A percentile compares a stretch with the other conserved stretches of the same genome.
Conservation (phyloP, 2,797 vertebrate genomes). For the Pseudochirops corinnae region DNA sequence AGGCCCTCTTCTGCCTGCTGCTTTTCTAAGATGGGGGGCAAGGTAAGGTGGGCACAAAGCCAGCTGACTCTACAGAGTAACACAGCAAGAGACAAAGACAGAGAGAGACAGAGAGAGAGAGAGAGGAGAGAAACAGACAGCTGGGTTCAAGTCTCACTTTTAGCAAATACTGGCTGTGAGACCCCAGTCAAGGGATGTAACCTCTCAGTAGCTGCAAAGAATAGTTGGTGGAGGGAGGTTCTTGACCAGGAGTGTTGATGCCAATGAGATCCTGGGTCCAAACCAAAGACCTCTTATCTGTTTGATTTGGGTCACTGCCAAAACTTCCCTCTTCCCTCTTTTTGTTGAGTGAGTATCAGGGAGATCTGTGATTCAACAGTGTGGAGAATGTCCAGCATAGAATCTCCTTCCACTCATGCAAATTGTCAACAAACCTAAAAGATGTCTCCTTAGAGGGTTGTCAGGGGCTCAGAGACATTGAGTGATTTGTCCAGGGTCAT, state of each 20-base stretch:
- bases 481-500: not conserved
- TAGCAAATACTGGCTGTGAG: not conserved
- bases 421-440: not conserved
- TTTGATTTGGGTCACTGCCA: not conserved
- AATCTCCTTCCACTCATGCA: not conserved
- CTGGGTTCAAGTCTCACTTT: not conserved
- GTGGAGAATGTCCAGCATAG: not conserved
- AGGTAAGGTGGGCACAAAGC: too few relatives aligned
- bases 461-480: not conserved
- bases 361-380: not conserved
- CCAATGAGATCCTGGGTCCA: not conserved
- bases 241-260: not conserved
- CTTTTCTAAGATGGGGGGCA: too few relatives aligned
- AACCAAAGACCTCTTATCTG: not conserved
- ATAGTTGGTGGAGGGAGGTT: not conserved
- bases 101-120: too few relatives aligned
- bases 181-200: not conserved
- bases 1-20: too few relatives aligned
- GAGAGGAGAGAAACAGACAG: too few relatives aligned
- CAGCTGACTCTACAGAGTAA: too few relatives aligned
- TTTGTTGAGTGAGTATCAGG: not conserved
- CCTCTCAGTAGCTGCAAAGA: not conserved
- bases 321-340: not conserved
- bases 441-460: not conserved
- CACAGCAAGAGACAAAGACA: too few relatives aligned